Evolutionary conservation across 1,140 invertebrate species (phyloP).

Genomic region (Heterodera carotae): DNA sequence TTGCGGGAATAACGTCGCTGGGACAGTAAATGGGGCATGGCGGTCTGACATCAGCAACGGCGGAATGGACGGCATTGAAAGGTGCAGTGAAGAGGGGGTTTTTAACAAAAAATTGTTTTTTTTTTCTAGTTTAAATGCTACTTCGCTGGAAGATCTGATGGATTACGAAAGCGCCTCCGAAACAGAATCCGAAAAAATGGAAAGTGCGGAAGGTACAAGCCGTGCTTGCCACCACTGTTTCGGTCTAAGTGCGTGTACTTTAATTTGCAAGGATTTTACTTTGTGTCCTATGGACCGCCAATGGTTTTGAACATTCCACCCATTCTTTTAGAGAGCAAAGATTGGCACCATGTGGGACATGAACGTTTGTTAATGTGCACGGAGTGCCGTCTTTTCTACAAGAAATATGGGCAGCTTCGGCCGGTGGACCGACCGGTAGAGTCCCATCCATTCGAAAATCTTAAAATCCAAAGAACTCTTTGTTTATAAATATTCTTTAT

Average conservation of each 20-base stretch:
- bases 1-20: not conserved
- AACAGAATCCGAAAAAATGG: constrained; percentile 87
- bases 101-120: not conserved
- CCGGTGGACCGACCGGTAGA: constrained; percentile 67
- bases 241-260: constrained; percentile 71
- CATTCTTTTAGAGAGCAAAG: constrained; percentile 71
- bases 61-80: not conserved
- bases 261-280: not conserved
- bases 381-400: constrained; percentile 79
- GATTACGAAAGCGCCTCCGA: constrained; percentile 71
- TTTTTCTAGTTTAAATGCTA: not conserved
- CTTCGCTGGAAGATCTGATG: constrained; percentile 42
- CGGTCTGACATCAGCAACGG: not conserved
- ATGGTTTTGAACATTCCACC: not conserved
- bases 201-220: constrained; percentile 76
- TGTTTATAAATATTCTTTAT: not conserved
- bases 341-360: constrained; percentile 79
- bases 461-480: not conserved
- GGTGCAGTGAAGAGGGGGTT: not conserved
- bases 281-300: not conserved
- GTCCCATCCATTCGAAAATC: too few relatives aligned
- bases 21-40: not conserved
- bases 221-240: constrained; percentile 71
- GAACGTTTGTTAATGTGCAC: constrained; percentile 77
- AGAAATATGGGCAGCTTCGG: constrained; percentile 80